Percentiles rank a stretch among this genome's conserved stretches.
These are phyloP conservation scores for Lepidochrysops patricia DNA, from an alignment of 2,888 invertebrate genomes.

Conservation along the genomic window DNA sequence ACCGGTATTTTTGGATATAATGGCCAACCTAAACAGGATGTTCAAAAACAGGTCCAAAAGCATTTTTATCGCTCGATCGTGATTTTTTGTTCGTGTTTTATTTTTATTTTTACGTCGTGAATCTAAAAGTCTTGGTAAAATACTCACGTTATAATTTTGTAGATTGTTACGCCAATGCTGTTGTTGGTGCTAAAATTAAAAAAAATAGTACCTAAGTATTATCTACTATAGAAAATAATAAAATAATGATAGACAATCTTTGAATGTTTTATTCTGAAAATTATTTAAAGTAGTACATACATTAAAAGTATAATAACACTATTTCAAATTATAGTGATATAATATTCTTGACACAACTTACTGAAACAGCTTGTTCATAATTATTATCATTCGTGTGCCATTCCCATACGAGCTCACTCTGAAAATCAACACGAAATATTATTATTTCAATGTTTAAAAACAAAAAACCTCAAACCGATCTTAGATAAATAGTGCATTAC, in stretches of 20 bases:
- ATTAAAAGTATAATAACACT: too few relatives aligned
- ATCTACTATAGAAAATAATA: neutral
- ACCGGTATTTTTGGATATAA: neutral
- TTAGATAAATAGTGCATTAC: too few relatives aligned
- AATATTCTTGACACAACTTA: neutral
- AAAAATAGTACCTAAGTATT: too few relatives aligned
- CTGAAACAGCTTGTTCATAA: neutral
- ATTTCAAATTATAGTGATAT: too few relatives aligned
- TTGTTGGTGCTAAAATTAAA: neutral
- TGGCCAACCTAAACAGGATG: neutral
- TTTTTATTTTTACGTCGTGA: too few relatives aligned
- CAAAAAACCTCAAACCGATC: too few relatives aligned
- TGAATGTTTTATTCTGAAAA: too few relatives aligned
- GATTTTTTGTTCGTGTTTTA: neutral
- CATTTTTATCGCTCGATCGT: neutral
- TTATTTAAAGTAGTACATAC: too few relatives aligned
- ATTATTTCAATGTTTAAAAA: too few relatives aligned
- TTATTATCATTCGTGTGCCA: neutral
- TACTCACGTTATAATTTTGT: neutral
- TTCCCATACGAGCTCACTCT: neutral
- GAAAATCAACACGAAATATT: neutral
- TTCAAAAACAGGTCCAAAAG: neutral
- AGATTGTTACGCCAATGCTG: neutral
- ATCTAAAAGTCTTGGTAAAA: neutral
- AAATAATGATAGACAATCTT: too few relatives aligned